Base-by-base conservation (phyloP, 2,797 vertebrate genomes). In the Falco concolor region DNA sequence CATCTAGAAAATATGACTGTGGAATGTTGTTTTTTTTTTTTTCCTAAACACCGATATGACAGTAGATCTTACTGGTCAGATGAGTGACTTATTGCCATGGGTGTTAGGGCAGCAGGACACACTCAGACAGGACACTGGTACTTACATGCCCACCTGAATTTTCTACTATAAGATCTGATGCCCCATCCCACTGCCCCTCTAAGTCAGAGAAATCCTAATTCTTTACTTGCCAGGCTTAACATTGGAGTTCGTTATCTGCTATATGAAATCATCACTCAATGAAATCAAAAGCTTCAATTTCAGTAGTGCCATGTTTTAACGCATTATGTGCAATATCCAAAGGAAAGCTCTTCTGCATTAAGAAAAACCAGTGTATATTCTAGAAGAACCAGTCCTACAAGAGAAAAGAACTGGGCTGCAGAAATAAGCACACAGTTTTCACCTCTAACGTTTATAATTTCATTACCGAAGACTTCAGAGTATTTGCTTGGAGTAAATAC, bases 71-170 rank as follows among this genome's bases (percentile, higher is more conserved):
- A 18, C 27, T 47, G 27, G 28, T 36, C 44, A 56, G 64, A 54
- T 19, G n/a, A 9, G 8, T 1, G 1, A 9, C 5, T 74, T 13
- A 20, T 5, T 52, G 30, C 42, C 36, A 10, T 2, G 8, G 11
- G 13, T 50, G 9, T 65, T 36, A 50, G 60, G 8, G 53, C 27
- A 91, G 45, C 32, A 76, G 50, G 32, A 57, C 20, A 44, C 6
- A 4, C 9, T 16, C 28, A 61, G 21, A 14, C 15, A 45, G 21
- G 12, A 67, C 20, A 9, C 1, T 17, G 3, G 14, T 44, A 15
- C 4, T 87, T 56, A 50, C 3, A 42, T 2, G 6, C 3, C n/a
- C 8, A 3, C 8, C 2, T 1, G 28, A 76, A 36, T 38, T 72
- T 93, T 56, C 50, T 24, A 12, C 9, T 38, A 38, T 5, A 84